Conservation (phyloP, 2,888 invertebrate species). For the Ennomos fuscantarius region DNA sequence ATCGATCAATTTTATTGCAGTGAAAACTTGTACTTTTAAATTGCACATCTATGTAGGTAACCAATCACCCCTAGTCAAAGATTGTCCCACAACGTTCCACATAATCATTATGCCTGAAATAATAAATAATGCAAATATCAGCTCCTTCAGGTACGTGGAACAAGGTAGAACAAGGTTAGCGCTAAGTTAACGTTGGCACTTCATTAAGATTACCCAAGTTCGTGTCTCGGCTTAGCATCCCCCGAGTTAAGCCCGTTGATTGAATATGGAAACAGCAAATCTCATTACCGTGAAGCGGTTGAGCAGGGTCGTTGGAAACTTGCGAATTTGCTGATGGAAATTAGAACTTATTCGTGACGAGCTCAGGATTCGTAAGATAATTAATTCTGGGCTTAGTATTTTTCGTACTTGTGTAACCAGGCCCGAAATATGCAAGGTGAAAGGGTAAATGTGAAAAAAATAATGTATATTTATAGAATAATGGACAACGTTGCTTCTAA, state of each 20-base stretch:
- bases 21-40: too few relatives aligned
- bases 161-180: constrained; percentile 2
- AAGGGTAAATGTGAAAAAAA: neutral
- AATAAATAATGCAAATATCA: too few relatives aligned
- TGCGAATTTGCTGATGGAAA: constrained; percentile 27
- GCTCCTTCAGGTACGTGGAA: too few relatives aligned
- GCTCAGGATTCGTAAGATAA: constrained; percentile 20
- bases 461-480: too few relatives aligned
- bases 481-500: too few relatives aligned
- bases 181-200: constrained; percentile 33
- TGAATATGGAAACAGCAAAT: constrained; percentile 49
- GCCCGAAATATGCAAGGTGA: neutral
- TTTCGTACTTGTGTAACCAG: neutral
- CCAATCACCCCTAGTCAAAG: too few relatives aligned
- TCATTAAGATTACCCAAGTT: constrained; percentile 42
- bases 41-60: too few relatives aligned
- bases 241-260: constrained; percentile 41
- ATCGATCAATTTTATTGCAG: too few relatives aligned
- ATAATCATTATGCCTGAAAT: too few relatives aligned
- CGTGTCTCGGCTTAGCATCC: constrained; percentile 29
- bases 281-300: constrained; percentile 38
- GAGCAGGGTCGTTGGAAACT: constrained; percentile 25
- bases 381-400: constrained; percentile 15
- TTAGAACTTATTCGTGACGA: constrained; percentile 16
- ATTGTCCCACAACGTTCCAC: too few relatives aligned